Percentiles rank a stretch among this genome's conserved stretches.
Evolutionary conservation across 2,797 vertebrate species (phyloP).

Genomic region (Taenioides sp.): DNA sequence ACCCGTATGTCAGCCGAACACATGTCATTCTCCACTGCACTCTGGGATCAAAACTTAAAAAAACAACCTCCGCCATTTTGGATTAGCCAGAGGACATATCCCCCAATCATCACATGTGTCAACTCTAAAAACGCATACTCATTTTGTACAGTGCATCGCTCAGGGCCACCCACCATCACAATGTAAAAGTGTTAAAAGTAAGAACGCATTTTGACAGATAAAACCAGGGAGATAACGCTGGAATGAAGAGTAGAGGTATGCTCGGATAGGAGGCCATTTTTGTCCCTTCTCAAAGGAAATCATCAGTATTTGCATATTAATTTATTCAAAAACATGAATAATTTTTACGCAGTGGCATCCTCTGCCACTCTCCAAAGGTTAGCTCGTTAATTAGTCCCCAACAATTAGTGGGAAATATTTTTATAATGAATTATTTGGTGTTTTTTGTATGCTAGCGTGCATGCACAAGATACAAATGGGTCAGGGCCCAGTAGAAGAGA

Average conservation of each 20-base stretch:
- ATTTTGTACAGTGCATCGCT: constrained; percentile 58
- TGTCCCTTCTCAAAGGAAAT: constrained; percentile 70
- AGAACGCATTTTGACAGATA: constrained; percentile 43
- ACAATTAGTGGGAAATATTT: constrained; percentile 79
- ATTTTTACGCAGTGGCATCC: constrained; percentile 68
- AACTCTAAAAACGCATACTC: constrained; percentile 44
- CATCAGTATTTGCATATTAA: constrained; percentile 78
- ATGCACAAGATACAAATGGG: constrained; percentile 63
- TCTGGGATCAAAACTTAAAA: constrained; percentile 53
- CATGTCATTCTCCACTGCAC: constrained; percentile 53
- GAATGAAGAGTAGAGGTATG: constrained; percentile 31
- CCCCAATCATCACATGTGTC: constrained; percentile 38
- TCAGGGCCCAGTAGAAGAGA: constrained; percentile 57
- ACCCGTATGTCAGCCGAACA: constrained; percentile 57
- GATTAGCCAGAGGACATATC: constrained; percentile 64
- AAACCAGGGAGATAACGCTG: constrained; percentile 32
- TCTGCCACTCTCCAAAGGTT: constrained; percentile 80
- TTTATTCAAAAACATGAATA: constrained; percentile 77
- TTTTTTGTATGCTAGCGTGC: constrained; percentile 40
- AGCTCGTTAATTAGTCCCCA: constrained; percentile 80
- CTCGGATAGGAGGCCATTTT: constrained; percentile 71
- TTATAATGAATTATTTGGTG: constrained; percentile 71
- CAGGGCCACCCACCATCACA: constrained; percentile 62
- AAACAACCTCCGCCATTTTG: constrained; percentile 46
- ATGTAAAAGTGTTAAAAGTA: constrained; percentile 36